Evolutionary conservation across 2,888 invertebrate species (phyloP), one percentile per base, ranked within the genome.

Genomic region (Aleiodes leptofemur): DNA sequence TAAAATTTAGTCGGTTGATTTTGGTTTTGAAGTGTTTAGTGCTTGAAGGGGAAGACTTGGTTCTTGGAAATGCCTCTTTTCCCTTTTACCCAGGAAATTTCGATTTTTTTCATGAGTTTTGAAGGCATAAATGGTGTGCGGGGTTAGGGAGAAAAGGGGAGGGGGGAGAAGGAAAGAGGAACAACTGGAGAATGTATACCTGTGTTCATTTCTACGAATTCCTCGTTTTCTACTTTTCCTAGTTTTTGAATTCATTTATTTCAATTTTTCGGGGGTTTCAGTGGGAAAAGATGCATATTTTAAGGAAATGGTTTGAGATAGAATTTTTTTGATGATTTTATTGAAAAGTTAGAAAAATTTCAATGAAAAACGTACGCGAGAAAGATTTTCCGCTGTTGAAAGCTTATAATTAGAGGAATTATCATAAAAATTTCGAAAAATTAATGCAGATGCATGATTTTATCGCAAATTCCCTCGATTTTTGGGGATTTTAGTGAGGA

Each of bases 211-310:
- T 61, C 51, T 23, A 43, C 56, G 31, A 38, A 61, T 66, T 38
- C 14, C 23, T 55, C 43, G 23, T 80, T 77, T 66, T 13, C 34
- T 69, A 55, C 43, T 31, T 80, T 77, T 66, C 14, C 34, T 69
- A 55, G 70, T 76, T n/a, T 75, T 80, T 81, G 55, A 55, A 64
- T 16, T 43, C 48, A 16, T 64, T 43, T n/a, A 64, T n/a, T 48
- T 2, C 16, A 7, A 43, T 23, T 9, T 34, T 9, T 34, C 4
- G 14, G 14, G 43, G 16, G 4, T 43, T 64, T 43, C 8, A 43
- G 43, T 11, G 43, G 9, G 9, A 9, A 7, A 43, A 9, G 8
- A 43, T 8, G 11, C 1, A 43, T 43, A 43, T 43, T 43, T 43
- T 11, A 9, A 43, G 8, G 43, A 43, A 43, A 43, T 8, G 8